Evolutionary conservation across 2,113 vertebrate species (phyloP).

Genomic region (Tragelaphus imberbis): DNA sequence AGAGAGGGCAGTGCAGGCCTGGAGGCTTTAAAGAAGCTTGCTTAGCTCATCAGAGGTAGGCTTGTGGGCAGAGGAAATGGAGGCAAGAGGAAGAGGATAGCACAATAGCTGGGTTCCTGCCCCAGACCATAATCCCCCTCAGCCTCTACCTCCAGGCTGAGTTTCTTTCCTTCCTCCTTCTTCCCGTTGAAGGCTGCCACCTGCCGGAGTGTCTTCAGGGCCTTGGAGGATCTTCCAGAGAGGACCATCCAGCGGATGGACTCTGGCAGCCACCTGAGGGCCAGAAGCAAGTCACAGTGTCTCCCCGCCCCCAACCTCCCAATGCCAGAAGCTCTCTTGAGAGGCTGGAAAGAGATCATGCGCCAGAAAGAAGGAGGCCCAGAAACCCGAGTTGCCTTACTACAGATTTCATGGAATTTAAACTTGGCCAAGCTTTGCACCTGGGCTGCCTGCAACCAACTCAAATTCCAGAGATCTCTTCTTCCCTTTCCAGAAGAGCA

Average conservation of each 20-base stretch:
- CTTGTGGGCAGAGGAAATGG: background rate
- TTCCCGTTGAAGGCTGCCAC: constrained; percentile 86
- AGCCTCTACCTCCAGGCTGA: constrained; percentile 81
- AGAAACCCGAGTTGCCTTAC: background rate
- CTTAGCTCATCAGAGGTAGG: background rate
- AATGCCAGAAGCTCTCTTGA: background rate
- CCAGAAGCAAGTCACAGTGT: background rate
- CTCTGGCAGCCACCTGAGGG: constrained; percentile 87
- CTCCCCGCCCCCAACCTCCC: background rate
- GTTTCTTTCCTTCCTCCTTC: constrained; percentile 81
- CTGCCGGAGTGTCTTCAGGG: constrained; percentile 79
- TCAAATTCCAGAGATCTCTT: background rate
- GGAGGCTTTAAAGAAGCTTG: background rate
- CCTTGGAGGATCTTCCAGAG: constrained; percentile 78
- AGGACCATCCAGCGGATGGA: constrained; percentile 89
- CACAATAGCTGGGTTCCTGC: background rate
- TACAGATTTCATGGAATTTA: background rate
- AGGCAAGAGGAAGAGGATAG: background rate
- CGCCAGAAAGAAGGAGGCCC: background rate
- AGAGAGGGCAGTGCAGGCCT: background rate
- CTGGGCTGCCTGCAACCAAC: background rate
- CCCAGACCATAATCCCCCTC: background rate
- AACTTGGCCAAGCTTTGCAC: background rate
- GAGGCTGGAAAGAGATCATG: background rate
- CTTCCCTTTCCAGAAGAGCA: background rate